Percentiles rank a stretch among this genome's conserved stretches.
Conservation (phyloP, 2,888 invertebrate genomes). For the Zaprionus obscuricornis region DNA sequence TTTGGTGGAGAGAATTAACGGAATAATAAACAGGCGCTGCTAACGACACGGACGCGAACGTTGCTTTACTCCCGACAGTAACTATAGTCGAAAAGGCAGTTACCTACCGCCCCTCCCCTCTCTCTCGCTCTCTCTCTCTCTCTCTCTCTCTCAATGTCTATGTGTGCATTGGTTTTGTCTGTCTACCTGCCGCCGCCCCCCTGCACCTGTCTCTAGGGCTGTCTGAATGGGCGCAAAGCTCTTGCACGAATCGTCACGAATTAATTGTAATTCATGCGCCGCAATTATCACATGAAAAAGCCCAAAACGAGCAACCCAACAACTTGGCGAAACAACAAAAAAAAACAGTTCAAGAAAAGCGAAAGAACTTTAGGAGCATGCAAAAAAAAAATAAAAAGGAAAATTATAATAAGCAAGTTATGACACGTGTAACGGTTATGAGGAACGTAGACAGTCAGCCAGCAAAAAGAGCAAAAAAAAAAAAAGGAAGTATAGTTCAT, state of each 20-base stretch:
- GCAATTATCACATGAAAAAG: constrained; percentile 82
- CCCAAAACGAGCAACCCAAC: constrained; percentile 28
- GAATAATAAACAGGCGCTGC: constrained; percentile 81
- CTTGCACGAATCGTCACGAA: constrained; percentile 79
- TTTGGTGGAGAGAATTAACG: constrained; percentile 65
- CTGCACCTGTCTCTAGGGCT: constrained; percentile 19
- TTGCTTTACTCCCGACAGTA: constrained; percentile 33
- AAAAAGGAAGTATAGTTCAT: too few relatives aligned
- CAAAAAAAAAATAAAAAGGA: not conserved
- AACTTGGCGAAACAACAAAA: constrained; percentile 30
- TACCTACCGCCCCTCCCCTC: not conserved
- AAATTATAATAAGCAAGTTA: constrained; percentile 18
- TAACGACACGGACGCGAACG: constrained; percentile 78
- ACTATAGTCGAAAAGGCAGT: constrained; percentile 28
- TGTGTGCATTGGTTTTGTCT: too few relatives aligned
- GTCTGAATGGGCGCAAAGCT: constrained; percentile 50
- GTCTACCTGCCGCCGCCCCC: too few relatives aligned
- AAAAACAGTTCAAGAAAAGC: too few relatives aligned
- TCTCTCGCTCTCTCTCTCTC: constrained; percentile 10
- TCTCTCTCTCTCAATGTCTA: too few relatives aligned
- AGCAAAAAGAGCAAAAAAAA: too few relatives aligned
- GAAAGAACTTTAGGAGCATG: too few relatives aligned
- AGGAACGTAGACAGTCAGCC: too few relatives aligned
- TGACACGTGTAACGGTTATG: constrained; percentile 10
- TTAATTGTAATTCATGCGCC: constrained; percentile 83